These are phyloP conservation scores for Malurus melanocephalus DNA, from an alignment of 2,113 vertebrate species.

Conservation along the genomic window DNA sequence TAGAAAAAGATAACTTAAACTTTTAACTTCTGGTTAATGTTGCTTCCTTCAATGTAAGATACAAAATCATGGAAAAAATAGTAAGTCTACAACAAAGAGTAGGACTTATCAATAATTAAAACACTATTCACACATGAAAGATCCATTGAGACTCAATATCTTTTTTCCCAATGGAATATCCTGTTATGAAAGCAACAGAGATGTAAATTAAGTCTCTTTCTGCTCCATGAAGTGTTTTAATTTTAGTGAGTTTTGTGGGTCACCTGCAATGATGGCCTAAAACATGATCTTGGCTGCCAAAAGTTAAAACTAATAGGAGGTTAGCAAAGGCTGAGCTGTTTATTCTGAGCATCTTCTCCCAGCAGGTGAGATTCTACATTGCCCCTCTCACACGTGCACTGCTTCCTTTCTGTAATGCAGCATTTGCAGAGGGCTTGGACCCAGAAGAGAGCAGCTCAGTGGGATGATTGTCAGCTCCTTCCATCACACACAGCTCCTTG, in stretches of 20 bases:
- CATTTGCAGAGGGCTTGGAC: not conserved
- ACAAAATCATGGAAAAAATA: not conserved
- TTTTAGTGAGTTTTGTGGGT: not conserved
- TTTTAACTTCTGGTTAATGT: constrained; percentile 29
- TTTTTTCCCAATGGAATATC: not conserved
- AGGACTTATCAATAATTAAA: constrained; percentile 22
- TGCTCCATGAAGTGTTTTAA: not conserved
- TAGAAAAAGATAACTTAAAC: not conserved
- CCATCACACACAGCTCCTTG: not conserved
- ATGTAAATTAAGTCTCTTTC: not conserved
- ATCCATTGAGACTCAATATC: constrained; percentile 8
- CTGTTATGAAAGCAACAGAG: not conserved
- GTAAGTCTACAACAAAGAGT: not conserved
- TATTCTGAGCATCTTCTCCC: not conserved
- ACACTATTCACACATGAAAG: not conserved
- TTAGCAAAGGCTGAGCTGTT: not conserved
- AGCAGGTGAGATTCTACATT: not conserved
- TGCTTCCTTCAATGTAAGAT: not conserved
- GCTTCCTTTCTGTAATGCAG: rapidly evolving
- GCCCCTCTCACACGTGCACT: not conserved
- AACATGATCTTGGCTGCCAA: not conserved
- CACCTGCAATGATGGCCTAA: not conserved
- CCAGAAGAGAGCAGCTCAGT: not conserved
- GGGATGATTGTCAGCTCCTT: not conserved
- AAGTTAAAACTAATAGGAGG: not conserved